Conservation (phyloP, 1,140 invertebrate species). For the Bilobella aurantiaca region DNA sequence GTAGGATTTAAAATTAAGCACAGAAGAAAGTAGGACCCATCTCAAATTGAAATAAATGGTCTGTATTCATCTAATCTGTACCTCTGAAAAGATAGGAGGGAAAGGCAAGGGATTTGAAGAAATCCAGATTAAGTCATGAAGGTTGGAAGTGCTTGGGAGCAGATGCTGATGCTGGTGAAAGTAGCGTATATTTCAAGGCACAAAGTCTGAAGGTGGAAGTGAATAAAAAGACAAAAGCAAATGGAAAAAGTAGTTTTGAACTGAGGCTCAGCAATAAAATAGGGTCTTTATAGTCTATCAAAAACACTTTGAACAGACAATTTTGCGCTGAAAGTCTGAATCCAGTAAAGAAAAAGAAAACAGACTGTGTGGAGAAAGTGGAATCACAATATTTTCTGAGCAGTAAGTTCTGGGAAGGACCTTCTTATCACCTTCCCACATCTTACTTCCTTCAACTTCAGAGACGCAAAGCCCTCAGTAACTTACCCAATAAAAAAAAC, state of each 20-base stretch:
- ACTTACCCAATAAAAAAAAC: too few species aligned
- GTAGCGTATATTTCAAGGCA: background rate
- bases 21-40: background rate
- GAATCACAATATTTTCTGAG: slow-evolving; percentile 5
- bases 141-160: background rate
- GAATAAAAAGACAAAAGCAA: slow-evolving; percentile 7
- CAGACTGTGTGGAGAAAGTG: slow-evolving; percentile 4
- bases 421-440: background rate
- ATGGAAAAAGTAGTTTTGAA: slow-evolving; percentile 1
- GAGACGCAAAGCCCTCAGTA: too few species aligned
- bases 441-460: too few species aligned
- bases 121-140: background rate
- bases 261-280: slow-evolving; percentile 16
- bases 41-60: background rate
- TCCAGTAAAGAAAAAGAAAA: slow-evolving; percentile 14
- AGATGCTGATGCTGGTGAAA: background rate
- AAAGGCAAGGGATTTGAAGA: background rate
- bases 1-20: too few species aligned
- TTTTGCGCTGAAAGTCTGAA: slow-evolving; percentile 13
- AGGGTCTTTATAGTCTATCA: slow-evolving; percentile 24
- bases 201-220: background rate
- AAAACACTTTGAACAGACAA: slow-evolving; percentile 26
- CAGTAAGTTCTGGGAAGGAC: background rate
- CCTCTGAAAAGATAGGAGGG: too few species aligned
- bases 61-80: background rate